These are phyloP conservation scores for Cygnus olor DNA, from an alignment of 2,797 vertebrate species.

Conservation along the genomic window DNA sequence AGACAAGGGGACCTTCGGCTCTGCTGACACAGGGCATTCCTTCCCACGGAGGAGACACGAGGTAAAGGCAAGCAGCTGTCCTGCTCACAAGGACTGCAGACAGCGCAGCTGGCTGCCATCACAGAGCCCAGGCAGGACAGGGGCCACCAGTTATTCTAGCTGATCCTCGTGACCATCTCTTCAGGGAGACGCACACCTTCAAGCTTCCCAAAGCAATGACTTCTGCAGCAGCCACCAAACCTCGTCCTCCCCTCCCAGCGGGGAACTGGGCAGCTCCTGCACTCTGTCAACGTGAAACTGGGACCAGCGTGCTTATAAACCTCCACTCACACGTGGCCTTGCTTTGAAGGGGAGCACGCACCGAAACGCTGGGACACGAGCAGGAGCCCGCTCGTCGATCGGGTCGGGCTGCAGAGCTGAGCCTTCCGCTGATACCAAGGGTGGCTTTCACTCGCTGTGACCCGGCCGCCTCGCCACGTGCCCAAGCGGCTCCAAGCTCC, in stretches of 20 bases:
- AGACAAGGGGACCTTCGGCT: background rate
- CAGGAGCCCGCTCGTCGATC: background rate
- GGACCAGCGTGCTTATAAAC: background rate
- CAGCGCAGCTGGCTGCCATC: background rate
- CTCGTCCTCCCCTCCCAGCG: background rate
- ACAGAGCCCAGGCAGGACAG: background rate
- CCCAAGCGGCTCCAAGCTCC: background rate
- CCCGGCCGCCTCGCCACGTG: background rate
- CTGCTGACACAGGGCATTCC: slow-evolving; percentile 44
- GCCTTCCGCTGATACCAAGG: background rate
- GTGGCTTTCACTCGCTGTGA: background rate
- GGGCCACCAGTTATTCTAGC: background rate
- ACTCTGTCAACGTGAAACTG: background rate
- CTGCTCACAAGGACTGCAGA: background rate
- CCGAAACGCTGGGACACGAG: background rate
- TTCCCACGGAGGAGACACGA: background rate
- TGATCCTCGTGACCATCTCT: background rate
- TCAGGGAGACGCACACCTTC: background rate
- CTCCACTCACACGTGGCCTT: background rate
- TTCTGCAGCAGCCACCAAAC: background rate
- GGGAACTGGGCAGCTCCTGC: background rate
- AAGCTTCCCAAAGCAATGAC: background rate
- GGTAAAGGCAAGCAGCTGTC: background rate
- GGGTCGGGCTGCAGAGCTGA: background rate
- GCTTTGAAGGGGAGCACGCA: background rate